Evolutionary conservation across 1,140 invertebrate genomes (phyloP).

Genomic region (Neotoxoptera formosana): DNA sequence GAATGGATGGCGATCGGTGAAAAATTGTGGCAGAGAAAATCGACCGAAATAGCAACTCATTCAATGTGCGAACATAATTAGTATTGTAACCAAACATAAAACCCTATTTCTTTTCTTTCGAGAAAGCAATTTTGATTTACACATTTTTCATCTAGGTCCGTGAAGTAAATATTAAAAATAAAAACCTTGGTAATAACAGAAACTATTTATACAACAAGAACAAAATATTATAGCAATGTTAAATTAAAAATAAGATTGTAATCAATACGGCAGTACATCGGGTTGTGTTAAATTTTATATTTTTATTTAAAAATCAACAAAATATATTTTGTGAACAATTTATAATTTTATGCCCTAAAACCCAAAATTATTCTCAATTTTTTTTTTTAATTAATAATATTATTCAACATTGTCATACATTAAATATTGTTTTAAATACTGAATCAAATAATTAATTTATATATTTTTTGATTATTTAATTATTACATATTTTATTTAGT

Average conservation of each 20-base stretch:
- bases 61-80: not conserved
- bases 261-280: not conserved
- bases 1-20: not conserved
- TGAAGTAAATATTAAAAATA: constrained; percentile 15
- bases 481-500: not conserved
- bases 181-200: not conserved
- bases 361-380: not conserved
- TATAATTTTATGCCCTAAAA: not conserved
- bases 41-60: not conserved
- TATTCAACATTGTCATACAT: not conserved
- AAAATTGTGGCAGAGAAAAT: not conserved
- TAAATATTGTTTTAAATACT: not conserved
- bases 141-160: not conserved
- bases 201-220: not conserved
- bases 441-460: not conserved
- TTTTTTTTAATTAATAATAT: not conserved
- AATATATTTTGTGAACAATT: not conserved
- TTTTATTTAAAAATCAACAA: not conserved
- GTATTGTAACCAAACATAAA: constrained; percentile 5
- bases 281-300: not conserved
- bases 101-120: not conserved
- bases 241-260: not conserved
- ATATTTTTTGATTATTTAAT: not conserved
- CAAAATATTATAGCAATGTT: not conserved
- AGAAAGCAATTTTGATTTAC: not conserved